A percentile compares a stretch with the other conserved stretches of the same genome.
Evolutionary conservation across 2,888 invertebrate species (phyloP).

Genomic region (Mimumesa dahlbomi): DNA sequence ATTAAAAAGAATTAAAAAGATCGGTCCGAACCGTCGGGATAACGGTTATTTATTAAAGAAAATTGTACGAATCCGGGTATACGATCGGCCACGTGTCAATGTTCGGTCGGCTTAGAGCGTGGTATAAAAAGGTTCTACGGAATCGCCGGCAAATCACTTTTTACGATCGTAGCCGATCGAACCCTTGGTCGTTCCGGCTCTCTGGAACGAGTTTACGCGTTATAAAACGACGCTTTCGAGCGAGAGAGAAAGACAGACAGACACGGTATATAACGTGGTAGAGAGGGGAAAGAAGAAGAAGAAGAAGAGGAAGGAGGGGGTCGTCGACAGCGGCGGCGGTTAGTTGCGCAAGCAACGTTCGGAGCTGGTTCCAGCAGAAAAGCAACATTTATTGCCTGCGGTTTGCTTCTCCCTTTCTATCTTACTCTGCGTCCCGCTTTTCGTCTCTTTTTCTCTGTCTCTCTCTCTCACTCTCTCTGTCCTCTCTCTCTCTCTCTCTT

Average conservation of each 20-base stretch:
- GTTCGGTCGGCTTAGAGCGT: background rate
- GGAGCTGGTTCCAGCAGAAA: slow-evolving; percentile 51
- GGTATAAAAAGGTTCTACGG: slow-evolving; percentile 6
- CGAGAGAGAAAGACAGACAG: background rate
- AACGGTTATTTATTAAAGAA: background rate
- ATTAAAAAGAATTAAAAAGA: too few species aligned
- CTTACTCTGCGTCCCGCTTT: background rate
- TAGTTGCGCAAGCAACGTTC: slow-evolving; percentile 62
- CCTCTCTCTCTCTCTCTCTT: background rate
- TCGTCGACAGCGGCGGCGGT: slow-evolving; percentile 35
- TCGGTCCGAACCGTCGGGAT: background rate
- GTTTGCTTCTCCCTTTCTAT: slow-evolving; percentile 30
- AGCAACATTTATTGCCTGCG: slow-evolving; percentile 51
- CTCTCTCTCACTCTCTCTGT: background rate
- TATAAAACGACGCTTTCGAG: slow-evolving; percentile 58
- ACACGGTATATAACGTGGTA: background rate
- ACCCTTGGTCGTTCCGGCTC: slow-evolving; percentile 42
- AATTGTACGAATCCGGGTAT: background rate
- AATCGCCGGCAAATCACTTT: slow-evolving; percentile 39
- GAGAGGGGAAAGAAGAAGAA: background rate
- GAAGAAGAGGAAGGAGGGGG: background rate
- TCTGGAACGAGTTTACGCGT: slow-evolving; percentile 62
- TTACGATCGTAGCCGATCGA: slow-evolving; percentile 42
- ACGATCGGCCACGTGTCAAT: background rate
- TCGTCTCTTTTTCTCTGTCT: background rate